A percentile compares a stretch with the other conserved stretches of the same genome.
These are phyloP conservation scores for Pantala flavescens DNA, from an alignment of 1,140 invertebrate genomes.

Conservation along the genomic window DNA sequence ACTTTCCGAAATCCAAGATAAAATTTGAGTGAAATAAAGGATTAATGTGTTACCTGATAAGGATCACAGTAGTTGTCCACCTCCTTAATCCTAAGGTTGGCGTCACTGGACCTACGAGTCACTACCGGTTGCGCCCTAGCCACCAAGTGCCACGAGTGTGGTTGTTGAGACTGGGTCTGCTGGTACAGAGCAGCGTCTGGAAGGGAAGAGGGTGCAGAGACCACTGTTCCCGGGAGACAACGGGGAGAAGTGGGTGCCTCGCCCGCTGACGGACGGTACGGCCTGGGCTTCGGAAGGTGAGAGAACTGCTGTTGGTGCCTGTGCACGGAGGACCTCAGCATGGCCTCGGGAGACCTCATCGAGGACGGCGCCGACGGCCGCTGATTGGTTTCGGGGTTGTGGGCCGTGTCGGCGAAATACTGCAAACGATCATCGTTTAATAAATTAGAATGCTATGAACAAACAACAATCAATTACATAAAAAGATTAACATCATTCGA, in stretches of 20 bases:
- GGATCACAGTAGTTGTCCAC: background rate
- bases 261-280: conserved; percentile 34
- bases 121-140: conserved; percentile 29
- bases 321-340: conserved; percentile 31
- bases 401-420: conserved; percentile 79
- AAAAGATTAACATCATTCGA: too few relatives aligned
- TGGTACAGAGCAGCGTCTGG: background rate
- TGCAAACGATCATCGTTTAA: too few relatives aligned
- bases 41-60: background rate
- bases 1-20: too few relatives aligned
- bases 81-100: background rate
- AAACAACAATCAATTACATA: too few relatives aligned
- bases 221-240: background rate
- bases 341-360: conserved; percentile 34
- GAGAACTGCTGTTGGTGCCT: conserved; percentile 23
- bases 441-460: too few relatives aligned
- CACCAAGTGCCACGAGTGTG: conserved; percentile 29
- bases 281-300: conserved; percentile 38
- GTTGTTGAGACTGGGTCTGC: conserved; percentile 2
- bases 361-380: conserved; percentile 32
- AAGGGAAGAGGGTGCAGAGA: background rate
- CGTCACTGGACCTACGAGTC: conserved; percentile 24
- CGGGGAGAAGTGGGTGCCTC: conserved; percentile 25
- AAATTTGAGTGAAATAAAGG: too few relatives aligned
- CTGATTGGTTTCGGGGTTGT: conserved; percentile 74